Conservation (phyloP, 2,113 vertebrate species). For the Grus americana region DNA sequence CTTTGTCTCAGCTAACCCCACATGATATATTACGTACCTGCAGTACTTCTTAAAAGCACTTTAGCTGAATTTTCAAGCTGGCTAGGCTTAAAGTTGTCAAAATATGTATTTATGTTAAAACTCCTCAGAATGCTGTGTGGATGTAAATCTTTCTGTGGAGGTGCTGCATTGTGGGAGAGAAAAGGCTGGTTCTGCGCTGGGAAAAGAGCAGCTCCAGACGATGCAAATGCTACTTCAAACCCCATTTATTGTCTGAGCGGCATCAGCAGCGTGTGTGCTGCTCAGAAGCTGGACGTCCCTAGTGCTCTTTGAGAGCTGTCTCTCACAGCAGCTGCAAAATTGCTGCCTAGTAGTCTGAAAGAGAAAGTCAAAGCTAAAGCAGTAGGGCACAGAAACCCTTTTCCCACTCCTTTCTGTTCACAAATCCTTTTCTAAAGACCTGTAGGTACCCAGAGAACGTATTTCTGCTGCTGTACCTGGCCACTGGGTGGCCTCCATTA, state of each 20-base stretch:
- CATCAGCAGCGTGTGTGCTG: background rate
- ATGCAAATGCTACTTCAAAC: background rate
- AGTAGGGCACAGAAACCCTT: background rate
- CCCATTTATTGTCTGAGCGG: background rate
- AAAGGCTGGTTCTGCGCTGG: background rate
- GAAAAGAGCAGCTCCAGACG: background rate
- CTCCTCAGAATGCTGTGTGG: background rate
- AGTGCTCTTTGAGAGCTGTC: background rate
- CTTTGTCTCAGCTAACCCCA: constrained; percentile 11
- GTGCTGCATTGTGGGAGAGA: background rate
- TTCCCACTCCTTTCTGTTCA: background rate
- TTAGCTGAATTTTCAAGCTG: background rate
- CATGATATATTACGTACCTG: background rate
- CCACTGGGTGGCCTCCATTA: background rate
- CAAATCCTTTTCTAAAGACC: background rate
- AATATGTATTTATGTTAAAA: background rate
- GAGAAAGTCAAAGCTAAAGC: background rate
- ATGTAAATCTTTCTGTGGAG: background rate
- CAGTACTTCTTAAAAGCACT: constrained; percentile 27
- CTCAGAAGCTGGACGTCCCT: background rate
- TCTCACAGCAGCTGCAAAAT: background rate
- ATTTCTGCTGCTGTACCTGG: background rate
- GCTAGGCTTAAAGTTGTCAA: constrained; percentile 24
- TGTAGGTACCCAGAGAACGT: background rate
- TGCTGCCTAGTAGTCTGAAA: background rate